A percentile compares a stretch with the other conserved stretches of the same genome.
Evolutionary conservation across 1,140 invertebrate genomes (phyloP).

Genomic region (Ceratoteleas bidentatus): DNA sequence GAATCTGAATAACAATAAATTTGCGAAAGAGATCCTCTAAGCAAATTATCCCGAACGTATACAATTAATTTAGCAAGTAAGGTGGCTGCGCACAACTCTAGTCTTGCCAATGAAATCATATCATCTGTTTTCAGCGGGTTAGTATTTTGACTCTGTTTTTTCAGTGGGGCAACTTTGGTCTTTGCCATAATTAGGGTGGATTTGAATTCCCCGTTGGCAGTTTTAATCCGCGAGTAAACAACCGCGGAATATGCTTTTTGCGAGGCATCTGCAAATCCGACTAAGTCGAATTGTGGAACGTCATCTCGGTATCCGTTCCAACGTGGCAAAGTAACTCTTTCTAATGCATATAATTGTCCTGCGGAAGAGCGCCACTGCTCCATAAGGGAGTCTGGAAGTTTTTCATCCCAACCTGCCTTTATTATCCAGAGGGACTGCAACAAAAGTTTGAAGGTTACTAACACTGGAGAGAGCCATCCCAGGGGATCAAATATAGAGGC

Average conservation of each 20-base stretch:
- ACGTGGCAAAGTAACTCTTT: background rate
- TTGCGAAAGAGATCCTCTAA: no score
- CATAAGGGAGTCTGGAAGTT: background rate
- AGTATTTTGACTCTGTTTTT: no score
- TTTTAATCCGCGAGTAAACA: background rate
- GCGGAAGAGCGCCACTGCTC: background rate
- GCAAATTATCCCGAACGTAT: no score
- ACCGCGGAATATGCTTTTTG: background rate
- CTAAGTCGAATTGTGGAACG: background rate
- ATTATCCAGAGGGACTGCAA: background rate
- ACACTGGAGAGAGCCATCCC: background rate
- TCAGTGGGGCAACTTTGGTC: background rate
- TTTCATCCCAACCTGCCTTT: background rate
- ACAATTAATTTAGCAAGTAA: no score
- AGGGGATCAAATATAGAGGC: background rate
- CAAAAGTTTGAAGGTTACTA: background rate
- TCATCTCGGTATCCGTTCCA: constrained; percentile 1
- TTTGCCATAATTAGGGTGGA: background rate
- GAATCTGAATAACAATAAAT: no score
- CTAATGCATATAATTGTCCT: background rate
- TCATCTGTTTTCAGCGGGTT: no score
- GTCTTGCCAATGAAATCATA: no score
- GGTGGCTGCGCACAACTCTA: no score
- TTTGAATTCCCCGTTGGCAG: background rate
- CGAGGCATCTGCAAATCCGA: background rate